Percentiles rank a stretch among this genome's conserved stretches.
These are phyloP conservation scores for Anastrepha ludens DNA, from an alignment of 1,140 invertebrate species.

Conservation along the genomic window DNA sequence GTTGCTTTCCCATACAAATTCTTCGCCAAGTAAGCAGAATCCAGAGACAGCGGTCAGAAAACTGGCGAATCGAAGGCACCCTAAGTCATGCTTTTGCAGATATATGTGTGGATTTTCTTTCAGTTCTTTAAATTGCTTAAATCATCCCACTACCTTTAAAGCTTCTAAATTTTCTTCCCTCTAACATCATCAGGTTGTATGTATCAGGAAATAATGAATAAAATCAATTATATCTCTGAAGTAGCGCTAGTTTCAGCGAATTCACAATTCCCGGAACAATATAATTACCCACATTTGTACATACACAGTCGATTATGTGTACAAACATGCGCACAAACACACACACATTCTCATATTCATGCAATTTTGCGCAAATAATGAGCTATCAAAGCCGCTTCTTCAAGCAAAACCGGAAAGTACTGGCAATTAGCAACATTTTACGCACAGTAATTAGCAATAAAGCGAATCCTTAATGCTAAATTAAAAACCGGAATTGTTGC, in stretches of 20 bases:
- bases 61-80: no score
- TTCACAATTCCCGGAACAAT: not conserved
- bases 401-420: slow-evolving; percentile 42
- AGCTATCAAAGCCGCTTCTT: slow-evolving; percentile 31
- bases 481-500: slow-evolving; percentile 35
- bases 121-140: no score
- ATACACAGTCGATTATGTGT: not conserved
- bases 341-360: not conserved
- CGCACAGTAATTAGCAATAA: slow-evolving; percentile 51
- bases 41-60: no score
- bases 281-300: not conserved
- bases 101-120: no score
- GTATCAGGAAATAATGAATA: not conserved
- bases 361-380: slow-evolving; percentile 35
- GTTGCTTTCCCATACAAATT: no score
- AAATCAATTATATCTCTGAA: slow-evolving; percentile 8
- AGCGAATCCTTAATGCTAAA: slow-evolving; percentile 52
- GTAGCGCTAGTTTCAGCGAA: not conserved
- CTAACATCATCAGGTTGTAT: not conserved
- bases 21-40: no score
- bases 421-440: slow-evolving; percentile 52
- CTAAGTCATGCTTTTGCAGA: no score
- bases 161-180: not conserved
- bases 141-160: not conserved
- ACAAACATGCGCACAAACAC: not conserved